A percentile compares a stretch with the other conserved stretches of the same genome.
These are phyloP conservation scores for Rhabdophis nuchalis DNA, from an alignment of 2,797 vertebrate species.

Conservation along the genomic window DNA sequence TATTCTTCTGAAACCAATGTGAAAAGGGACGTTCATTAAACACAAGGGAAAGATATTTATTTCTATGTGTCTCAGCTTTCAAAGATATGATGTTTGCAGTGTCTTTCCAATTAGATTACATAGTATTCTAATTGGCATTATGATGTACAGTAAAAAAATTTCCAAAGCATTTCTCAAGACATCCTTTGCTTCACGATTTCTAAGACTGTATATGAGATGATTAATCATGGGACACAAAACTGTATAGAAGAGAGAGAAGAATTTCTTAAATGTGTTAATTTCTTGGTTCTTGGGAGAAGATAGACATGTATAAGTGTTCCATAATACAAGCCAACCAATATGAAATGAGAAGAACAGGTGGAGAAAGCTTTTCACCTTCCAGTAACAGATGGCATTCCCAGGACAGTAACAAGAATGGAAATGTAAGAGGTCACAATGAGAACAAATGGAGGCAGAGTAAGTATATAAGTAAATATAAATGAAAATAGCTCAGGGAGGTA, in stretches of 20 bases:
- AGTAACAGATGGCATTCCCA: constrained; percentile 43
- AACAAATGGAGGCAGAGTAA: constrained; percentile 9
- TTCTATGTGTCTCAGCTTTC: too few relatives aligned
- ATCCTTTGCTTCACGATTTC: constrained; percentile 47
- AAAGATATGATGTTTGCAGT: not conserved
- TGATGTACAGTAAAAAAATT: not conserved
- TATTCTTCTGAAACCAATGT: too few relatives aligned
- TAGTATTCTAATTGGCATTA: too few relatives aligned
- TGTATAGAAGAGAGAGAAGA: constrained; percentile 54
- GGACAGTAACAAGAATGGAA: constrained; percentile 47
- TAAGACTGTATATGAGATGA: too few relatives aligned
- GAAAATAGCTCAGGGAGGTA: not conserved
- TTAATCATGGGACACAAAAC: constrained; percentile 40
- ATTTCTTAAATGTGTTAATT: constrained; percentile 25
- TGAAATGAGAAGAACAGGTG: constrained; percentile 47
- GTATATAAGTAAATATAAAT: not conserved
- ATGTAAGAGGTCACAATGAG: constrained; percentile 51
- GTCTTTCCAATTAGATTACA: not conserved
- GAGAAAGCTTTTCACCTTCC: not conserved
- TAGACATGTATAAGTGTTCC: constrained; percentile 61
- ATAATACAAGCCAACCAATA: constrained; percentile 53
- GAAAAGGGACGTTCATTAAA: too few relatives aligned
- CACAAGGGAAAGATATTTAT: too few relatives aligned
- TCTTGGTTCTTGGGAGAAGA: constrained; percentile 45
- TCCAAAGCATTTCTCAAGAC: constrained; percentile 14